Evolutionary conservation across 92 coral and sea anemone genomes (phyloP), one percentile per base, ranked within the genome.

Genomic region (Zoanthus gigantus): DNA sequence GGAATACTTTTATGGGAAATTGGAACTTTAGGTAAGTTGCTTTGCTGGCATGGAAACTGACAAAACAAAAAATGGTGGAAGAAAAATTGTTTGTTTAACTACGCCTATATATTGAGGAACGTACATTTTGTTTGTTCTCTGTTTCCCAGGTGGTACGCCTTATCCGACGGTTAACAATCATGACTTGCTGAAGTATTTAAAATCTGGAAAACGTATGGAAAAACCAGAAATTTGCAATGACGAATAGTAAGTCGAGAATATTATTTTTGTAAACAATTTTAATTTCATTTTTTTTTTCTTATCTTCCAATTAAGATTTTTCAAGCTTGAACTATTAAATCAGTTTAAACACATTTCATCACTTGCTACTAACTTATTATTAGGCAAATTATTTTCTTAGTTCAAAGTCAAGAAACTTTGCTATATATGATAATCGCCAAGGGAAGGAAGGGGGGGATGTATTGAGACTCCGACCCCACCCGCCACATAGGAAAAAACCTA

Each of bases 1-100:
- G 85, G 85, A 13, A 66, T 81, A 63, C 85, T 81, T 16, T 50
- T 81, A 14, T 81, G 85, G 85, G 85, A 81, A 66, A 81, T 81
- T 2, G 75, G 74, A 44, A 81, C 85, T 23, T 47, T 81, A 81
- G 85, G 85, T 81, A 46, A 81, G 72, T n/a, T 34, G 9, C 31
- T 18, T 31, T 15, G 60, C 16, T 16, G 3, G 17, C 7, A 14
- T 16, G 4, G 15, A 1, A 9, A 13, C 15, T 2, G 1, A 10
- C 4, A 10, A n/a, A 50, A 12, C 7, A 37, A 13, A 7, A 37
- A 37, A 37, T 2, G 4, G 4, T 37, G 4, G 42, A 37, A 4
- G 42, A 37, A 37, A 37, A 37, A 37, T 58, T 58, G 65, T 14
- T 17, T 63, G 17, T 1, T 63, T 17, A 18, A 63, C 10, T 63